Percentiles rank a stretch among this genome's conserved stretches.
Conservation (phyloP, 2,797 vertebrate species). For the Parambassis ranga region DNA sequence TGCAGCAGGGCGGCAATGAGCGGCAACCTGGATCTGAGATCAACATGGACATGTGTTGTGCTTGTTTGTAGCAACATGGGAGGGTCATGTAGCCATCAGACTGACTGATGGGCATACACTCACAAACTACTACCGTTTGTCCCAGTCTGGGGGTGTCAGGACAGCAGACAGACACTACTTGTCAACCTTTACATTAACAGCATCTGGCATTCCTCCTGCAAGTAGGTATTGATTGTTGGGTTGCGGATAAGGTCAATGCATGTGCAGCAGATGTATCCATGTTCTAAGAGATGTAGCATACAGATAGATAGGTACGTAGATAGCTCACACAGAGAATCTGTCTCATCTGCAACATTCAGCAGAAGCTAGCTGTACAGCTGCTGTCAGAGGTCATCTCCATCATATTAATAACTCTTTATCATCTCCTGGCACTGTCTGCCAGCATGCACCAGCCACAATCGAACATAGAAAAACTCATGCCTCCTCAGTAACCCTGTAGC, state of each 20-base stretch:
- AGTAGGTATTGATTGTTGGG: conserved; percentile 38
- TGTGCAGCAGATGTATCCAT: background rate
- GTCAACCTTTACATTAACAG: conserved; percentile 35
- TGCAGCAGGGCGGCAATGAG: conserved; percentile 42
- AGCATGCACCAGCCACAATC: conserved; percentile 44
- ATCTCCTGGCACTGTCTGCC: conserved; percentile 46
- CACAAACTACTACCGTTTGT: background rate
- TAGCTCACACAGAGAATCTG: conserved; percentile 19
- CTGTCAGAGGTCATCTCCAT: conserved; percentile 72
- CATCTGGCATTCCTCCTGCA: conserved; percentile 7
- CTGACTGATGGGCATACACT: conserved; percentile 13
- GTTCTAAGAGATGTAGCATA: conserved; percentile 5
- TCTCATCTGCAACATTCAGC: conserved; percentile 15
- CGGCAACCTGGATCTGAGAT: conserved; percentile 62
- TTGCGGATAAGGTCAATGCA: background rate
- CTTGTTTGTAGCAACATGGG: conserved; percentile 56
- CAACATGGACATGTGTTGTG: conserved; percentile 56
- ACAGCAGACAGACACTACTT: background rate
- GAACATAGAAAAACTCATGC: conserved; percentile 50
- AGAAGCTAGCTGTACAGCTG: conserved; percentile 32
- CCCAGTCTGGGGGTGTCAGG: background rate
- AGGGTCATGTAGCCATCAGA: conserved; percentile 6
- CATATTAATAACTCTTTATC: conserved; percentile 76
- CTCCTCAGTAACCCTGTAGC: conserved; percentile 37
- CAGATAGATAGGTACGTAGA: conserved; percentile 14